These are phyloP conservation scores for Spisula subtruncata DNA, from an alignment of 2,888 invertebrate species.

Conservation along the genomic window DNA sequence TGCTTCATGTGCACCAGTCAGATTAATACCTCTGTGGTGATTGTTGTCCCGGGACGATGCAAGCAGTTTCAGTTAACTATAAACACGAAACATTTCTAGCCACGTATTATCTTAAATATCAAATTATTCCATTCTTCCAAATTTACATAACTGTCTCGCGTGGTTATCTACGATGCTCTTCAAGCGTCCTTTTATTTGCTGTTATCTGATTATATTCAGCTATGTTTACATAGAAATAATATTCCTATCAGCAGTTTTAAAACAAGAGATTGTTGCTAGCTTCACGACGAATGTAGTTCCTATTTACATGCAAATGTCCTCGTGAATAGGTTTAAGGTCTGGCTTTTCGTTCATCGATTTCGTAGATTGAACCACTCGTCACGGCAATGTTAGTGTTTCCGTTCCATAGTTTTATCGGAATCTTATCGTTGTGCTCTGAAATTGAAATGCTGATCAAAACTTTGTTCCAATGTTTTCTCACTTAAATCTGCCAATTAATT, in stretches of 20 bases:
- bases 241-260: slow-evolving; percentile 28
- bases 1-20: too few relatives aligned
- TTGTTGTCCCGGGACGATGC: background rate
- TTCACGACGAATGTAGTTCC: background rate
- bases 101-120: slow-evolving; percentile 15
- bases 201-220: background rate
- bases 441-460: background rate
- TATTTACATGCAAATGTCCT: slow-evolving; percentile 23
- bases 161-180: background rate
- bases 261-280: slow-evolving; percentile 21
- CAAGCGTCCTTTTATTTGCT: background rate
- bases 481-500: background rate
- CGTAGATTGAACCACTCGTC: background rate
- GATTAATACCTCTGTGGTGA: background rate
- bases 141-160: slow-evolving; percentile 26
- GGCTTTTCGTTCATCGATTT: background rate
- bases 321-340: background rate
- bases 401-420: background rate
- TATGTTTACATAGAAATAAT: slow-evolving; percentile 22
- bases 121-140: background rate
- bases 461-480: background rate
- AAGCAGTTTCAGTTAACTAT: background rate
- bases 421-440: background rate
- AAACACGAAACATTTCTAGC: background rate
- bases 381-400: background rate